Percentiles rank a stretch among this genome's conserved stretches.
Conservation (phyloP, 2,888 invertebrate genomes). For the Athrips mouffetella region DNA sequence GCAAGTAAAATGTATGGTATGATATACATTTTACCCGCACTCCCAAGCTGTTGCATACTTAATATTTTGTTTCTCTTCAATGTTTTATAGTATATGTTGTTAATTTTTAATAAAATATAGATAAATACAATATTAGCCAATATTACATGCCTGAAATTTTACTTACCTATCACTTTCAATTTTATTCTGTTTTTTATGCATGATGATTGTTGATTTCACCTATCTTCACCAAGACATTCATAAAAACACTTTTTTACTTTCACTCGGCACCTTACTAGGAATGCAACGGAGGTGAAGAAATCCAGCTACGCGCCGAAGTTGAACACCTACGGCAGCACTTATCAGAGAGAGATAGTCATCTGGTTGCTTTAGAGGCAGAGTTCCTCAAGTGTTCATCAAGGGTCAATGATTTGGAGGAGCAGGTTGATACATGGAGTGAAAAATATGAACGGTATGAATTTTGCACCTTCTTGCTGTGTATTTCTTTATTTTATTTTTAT, state of each 20-base stretch:
- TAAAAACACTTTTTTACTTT: slow-evolving; percentile 31
- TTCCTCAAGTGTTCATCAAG: slow-evolving; percentile 89
- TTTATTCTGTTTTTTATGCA: not conserved
- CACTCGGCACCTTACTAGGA: slow-evolving; percentile 58
- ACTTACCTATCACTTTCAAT: slow-evolving; percentile 33
- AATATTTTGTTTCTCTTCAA: too few species aligned
- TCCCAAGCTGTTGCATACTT: too few species aligned
- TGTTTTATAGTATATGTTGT: not conserved
- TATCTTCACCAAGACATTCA: not conserved
- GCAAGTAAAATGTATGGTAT: too few species aligned
- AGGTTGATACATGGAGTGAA: slow-evolving; percentile 92
- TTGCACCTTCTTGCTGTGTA: too few species aligned
- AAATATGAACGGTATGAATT: slow-evolving; percentile 88
- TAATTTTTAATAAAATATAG: too few species aligned
- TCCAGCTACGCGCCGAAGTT: slow-evolving; percentile 91
- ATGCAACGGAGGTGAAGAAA: slow-evolving; percentile 58
- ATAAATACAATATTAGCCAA: too few species aligned
- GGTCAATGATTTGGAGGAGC: slow-evolving; percentile 88
- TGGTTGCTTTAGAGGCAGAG: slow-evolving; percentile 91
- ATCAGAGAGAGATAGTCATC: slow-evolving; percentile 88
- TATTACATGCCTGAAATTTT: slow-evolving; percentile 1
- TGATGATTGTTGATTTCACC: not conserved
- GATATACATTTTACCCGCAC: too few species aligned
- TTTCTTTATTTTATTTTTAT: too few species aligned
- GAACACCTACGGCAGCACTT: slow-evolving; percentile 90